A percentile compares a stretch with the other conserved stretches of the same genome.
These are phyloP conservation scores for Setophaga coronata DNA, from an alignment of 2,113 vertebrate genomes.

Conservation along the genomic window DNA sequence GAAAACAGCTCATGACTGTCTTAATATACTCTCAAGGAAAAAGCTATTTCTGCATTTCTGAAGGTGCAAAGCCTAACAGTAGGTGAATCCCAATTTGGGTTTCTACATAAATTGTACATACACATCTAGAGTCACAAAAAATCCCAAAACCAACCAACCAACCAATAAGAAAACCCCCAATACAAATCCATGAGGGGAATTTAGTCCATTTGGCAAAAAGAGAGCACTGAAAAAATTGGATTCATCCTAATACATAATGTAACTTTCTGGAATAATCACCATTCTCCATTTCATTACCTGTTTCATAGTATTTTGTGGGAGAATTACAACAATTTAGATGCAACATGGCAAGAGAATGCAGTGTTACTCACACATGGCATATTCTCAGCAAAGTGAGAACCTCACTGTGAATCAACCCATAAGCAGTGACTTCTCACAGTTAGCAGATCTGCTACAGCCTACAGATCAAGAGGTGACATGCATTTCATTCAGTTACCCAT, in stretches of 20 bases:
- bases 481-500: neutral
- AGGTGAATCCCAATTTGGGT: neutral
- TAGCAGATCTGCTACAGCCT: neutral
- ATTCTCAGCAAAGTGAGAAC: constrained; percentile 37
- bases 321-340: neutral
- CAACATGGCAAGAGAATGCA: neutral
- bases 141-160: neutral
- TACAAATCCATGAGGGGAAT: neutral
- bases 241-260: neutral
- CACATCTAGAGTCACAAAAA: neutral
- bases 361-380: constrained; percentile 43
- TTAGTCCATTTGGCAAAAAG: neutral
- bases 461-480: neutral
- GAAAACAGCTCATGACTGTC: neutral
- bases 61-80: neutral
- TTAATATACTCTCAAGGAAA: neutral
- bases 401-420: constrained; percentile 10
- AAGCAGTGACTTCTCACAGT: constrained; percentile 7
- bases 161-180: neutral
- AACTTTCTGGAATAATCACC: neutral
- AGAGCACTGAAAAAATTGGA: neutral
- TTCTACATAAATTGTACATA: neutral
- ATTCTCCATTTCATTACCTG: constrained; percentile 13
- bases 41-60: neutral
- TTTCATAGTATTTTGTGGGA: neutral